phyloP scores from a whole-genome alignment of 2,797 vertebrate genomes.

The Octomys mimax region DNA sequence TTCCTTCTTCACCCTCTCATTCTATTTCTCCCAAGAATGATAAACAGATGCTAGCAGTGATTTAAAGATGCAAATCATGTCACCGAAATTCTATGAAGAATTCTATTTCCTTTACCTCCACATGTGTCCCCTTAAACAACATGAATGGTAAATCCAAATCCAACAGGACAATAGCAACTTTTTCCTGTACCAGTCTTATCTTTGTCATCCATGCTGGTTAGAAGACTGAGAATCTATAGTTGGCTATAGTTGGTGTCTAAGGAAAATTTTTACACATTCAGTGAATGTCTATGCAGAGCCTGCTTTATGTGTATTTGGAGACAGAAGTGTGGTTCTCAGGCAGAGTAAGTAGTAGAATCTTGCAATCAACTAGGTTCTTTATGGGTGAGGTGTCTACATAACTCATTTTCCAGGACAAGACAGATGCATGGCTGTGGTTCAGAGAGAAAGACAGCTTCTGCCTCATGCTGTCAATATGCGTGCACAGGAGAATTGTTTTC shows the following conservation, averaged over 20 bases:
- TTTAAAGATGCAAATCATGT: constrained; percentile 68
- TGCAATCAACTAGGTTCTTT: not conserved
- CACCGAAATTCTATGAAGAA: constrained; percentile 15
- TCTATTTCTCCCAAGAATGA: constrained; percentile 60
- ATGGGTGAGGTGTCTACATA: not conserved
- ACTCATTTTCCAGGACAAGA: constrained; percentile 33
- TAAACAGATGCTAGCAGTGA: constrained; percentile 59
- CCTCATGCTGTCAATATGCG: not conserved
- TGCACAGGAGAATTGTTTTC: not conserved
- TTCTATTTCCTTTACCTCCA: no score
- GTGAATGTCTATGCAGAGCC: not conserved
- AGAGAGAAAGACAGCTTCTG: not conserved
- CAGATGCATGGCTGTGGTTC: not conserved
- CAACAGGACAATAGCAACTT: not conserved
- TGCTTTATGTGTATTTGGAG: not conserved
- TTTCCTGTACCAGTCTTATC: not conserved
- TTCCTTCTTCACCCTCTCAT: constrained; percentile 60
- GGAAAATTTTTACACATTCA: not conserved
- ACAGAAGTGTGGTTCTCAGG: not conserved
- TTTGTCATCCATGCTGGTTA: not conserved
- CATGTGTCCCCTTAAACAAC: not conserved
- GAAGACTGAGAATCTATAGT: not conserved
- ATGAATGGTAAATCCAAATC: not conserved
- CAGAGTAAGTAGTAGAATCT: not conserved
- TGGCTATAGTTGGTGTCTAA: not conserved